Evolutionary conservation across 2,888 invertebrate species (phyloP), one percentile per base, ranked within the genome.

Genomic region (Meloe dianella): DNA sequence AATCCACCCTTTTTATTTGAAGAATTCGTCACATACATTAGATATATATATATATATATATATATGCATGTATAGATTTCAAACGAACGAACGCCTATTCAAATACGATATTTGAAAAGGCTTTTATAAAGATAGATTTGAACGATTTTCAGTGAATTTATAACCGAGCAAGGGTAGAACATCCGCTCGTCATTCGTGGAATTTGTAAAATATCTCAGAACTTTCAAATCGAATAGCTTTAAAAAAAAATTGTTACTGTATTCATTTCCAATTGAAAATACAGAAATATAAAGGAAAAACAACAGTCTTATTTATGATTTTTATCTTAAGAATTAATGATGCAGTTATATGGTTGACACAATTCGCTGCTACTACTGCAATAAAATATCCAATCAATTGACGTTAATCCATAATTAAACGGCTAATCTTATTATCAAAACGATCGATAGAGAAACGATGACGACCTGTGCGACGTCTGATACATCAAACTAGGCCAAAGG

Each of bases 371-470:
- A 14, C 54, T 47, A n/a, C 20, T 54, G 54, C 24, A 54, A 54
- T 54, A 24, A 54, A 54, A 54, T 24, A 54, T 54, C 54, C 54
- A 54, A 54, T 54, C 54, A 54, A 54, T 54, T 65, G 68, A 65
- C 68, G 63, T 65, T 63, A 54, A 59, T 72, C 71, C 71, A 71
- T 71, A 71, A 73, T 69, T 69, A 69, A 54, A 69, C 63, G 60
- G 64, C 63, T 69, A 69, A 69, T 69, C 69, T 69, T 59, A 65
- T 69, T 69, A 67, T 54, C 60, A 66, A n/a, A 64, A 64, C 60
- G 38, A 69, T 69, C 69, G 69, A 69, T 69, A 66, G 22, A 54
- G 54, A 17, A 41, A 54, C 54, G 22, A 54, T 12, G 41, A 41
- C 41, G 41, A 38, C 38, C 2, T 17, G 2, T 0, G 6, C 54